Conservation (phyloP, 2,888 invertebrate species). For the Monoplex corrugatus region DNA sequence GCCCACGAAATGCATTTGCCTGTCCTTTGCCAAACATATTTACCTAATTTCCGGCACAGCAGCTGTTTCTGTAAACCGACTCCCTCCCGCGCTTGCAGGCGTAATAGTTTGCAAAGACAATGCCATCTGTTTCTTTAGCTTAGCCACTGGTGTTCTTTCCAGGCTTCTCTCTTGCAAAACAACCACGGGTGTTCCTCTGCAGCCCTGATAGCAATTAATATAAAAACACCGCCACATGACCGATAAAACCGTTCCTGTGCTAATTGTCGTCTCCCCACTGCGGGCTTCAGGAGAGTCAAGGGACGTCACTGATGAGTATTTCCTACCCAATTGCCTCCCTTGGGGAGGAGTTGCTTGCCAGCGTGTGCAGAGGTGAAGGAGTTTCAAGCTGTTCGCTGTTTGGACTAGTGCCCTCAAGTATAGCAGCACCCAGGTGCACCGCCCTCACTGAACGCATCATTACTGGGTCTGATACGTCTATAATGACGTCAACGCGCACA, state of each 20-base stretch:
- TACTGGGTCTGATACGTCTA: not conserved
- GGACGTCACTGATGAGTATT: constrained; percentile 1
- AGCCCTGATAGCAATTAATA: constrained; percentile 30
- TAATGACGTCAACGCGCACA: not conserved
- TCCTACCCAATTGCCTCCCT: not conserved
- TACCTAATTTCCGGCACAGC: not conserved
- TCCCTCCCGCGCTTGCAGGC: constrained; percentile 1
- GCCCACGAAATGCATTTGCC: not conserved
- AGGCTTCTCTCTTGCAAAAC: not conserved
- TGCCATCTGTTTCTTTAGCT: constrained; percentile 25
- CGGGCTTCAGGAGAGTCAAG: not conserved
- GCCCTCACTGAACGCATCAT: not conserved
- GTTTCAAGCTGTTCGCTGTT: not conserved
- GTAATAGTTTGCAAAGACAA: not conserved
- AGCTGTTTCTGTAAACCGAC: not conserved
- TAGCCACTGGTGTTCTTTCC: not conserved
- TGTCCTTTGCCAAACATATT: not conserved
- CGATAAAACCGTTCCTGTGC: not conserved
- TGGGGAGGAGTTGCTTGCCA: constrained; percentile 20
- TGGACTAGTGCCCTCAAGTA: not conserved
- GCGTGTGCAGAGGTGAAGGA: not conserved
- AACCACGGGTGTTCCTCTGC: constrained; percentile 14
- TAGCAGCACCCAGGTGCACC: constrained; percentile 14
- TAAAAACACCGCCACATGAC: not conserved
- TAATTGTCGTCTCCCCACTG: constrained; percentile 26